Conservation (phyloP, 1,140 invertebrate species). For the Melitaea cinxia region DNA sequence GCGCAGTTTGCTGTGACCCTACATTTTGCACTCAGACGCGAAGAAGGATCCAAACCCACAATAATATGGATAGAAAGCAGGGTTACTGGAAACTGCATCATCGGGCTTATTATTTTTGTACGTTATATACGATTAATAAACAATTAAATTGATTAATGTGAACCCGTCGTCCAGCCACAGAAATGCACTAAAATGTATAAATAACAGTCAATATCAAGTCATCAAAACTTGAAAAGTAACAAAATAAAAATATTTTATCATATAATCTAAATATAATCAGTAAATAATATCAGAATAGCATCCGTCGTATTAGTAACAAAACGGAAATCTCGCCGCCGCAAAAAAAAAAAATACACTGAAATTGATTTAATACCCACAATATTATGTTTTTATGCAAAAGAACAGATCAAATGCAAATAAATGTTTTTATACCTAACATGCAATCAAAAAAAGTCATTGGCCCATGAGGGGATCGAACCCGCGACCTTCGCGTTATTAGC, state of each 20-base stretch:
- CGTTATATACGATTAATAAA: no score
- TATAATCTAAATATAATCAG: slow-evolving; percentile 15
- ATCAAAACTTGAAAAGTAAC: slow-evolving; percentile 1
- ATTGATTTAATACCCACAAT: slow-evolving; percentile 17
- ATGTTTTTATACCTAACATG: slow-evolving; percentile 25
- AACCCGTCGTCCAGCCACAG: neutral
- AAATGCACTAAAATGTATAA: slow-evolving; percentile 6
- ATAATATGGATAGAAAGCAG: no score
- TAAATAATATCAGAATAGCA: slow-evolving; percentile 12
- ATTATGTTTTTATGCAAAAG: slow-evolving; percentile 34
- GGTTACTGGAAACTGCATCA: no score
- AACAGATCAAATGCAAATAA: slow-evolving; percentile 31
- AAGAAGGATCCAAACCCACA: no score
- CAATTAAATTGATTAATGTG: neutral
- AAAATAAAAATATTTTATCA: slow-evolving; percentile 12
- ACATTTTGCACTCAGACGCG: no score
- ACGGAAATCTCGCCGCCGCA: slow-evolving; percentile 10
- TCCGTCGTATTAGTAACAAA: slow-evolving; percentile 15
- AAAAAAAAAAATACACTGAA: slow-evolving; percentile 8
- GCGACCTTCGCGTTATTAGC: slow-evolving; percentile 44
- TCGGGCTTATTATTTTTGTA: no score
- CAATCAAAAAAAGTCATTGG: slow-evolving; percentile 40
- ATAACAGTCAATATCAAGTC: neutral
- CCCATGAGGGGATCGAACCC: slow-evolving; percentile 45
- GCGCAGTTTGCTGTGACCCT: no score